These are phyloP conservation scores for Escarpia spicata DNA, from an alignment of 2,888 invertebrate genomes.

Conservation along the genomic window DNA sequence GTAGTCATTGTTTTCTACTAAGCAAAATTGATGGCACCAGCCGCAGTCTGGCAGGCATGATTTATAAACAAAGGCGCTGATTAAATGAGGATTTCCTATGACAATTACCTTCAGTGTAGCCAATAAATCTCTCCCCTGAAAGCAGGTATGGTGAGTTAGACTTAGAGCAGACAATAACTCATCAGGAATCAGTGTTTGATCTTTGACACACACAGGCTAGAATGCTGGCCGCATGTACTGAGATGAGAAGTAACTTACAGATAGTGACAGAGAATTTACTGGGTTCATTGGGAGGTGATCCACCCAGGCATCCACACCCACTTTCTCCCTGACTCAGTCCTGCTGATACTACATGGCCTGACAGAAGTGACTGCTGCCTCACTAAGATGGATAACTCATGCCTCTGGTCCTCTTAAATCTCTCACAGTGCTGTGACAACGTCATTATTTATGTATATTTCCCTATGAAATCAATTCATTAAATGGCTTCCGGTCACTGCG, in stretches of 20 bases:
- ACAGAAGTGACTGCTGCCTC: neutral
- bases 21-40: neutral
- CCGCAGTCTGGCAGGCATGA: neutral
- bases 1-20: neutral
- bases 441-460: neutral
- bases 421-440: neutral
- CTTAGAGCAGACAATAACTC: neutral
- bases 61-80: neutral
- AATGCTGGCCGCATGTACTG: neutral
- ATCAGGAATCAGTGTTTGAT: neutral
- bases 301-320: neutral
- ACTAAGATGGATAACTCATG: neutral
- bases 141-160: neutral
- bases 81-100: neutral
- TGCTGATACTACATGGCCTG: neutral
- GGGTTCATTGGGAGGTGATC: neutral
- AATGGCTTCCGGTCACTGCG: neutral
- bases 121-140: neutral
- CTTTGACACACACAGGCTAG: neutral
- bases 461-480: neutral
- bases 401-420: neutral
- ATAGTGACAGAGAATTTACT: neutral
- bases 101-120: neutral
- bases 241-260: neutral
- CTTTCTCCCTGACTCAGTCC: neutral